Conservation (phyloP, 2,113 vertebrate species). For the Baryphthengus martii region DNA sequence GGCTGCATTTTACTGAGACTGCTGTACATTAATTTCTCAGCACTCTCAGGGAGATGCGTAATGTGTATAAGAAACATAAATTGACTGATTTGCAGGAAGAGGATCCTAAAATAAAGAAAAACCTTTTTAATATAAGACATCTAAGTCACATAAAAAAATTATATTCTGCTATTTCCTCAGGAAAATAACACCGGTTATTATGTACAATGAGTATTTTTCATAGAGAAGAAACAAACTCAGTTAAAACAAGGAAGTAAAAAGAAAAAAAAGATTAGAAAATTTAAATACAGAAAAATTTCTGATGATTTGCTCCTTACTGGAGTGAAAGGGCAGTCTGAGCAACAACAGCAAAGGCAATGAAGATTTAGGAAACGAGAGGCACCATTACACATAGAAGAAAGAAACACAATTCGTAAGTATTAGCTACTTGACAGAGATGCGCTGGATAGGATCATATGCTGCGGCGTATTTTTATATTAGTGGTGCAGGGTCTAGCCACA, state of each 20-base stretch:
- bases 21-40: neutral
- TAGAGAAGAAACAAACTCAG: slow-evolving; percentile 1
- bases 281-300: slow-evolving; percentile 9
- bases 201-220: neutral
- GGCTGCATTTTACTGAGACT: neutral
- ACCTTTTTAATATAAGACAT: neutral
- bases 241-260: slow-evolving; percentile 51
- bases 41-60: neutral
- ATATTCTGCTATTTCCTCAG: neutral
- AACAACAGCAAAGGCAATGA: neutral
- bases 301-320: neutral
- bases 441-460: slow-evolving; percentile 30
- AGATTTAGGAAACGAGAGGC: neutral
- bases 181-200: slow-evolving; percentile 33
- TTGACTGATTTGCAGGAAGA: neutral
- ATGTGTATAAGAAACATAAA: neutral
- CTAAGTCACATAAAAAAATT: neutral
- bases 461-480: slow-evolving; percentile 13
- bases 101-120: neutral
- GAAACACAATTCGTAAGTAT: slow-evolving; percentile 30
- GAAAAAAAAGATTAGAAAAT: slow-evolving; percentile 42
- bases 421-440: neutral
- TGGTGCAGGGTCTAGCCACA: neutral
- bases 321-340: neutral
- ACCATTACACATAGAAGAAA: neutral